A percentile compares a stretch with the other conserved stretches of the same genome.
These are phyloP conservation scores for Sialia sialis DNA, from an alignment of 2,113 vertebrate species.

Conservation along the genomic window DNA sequence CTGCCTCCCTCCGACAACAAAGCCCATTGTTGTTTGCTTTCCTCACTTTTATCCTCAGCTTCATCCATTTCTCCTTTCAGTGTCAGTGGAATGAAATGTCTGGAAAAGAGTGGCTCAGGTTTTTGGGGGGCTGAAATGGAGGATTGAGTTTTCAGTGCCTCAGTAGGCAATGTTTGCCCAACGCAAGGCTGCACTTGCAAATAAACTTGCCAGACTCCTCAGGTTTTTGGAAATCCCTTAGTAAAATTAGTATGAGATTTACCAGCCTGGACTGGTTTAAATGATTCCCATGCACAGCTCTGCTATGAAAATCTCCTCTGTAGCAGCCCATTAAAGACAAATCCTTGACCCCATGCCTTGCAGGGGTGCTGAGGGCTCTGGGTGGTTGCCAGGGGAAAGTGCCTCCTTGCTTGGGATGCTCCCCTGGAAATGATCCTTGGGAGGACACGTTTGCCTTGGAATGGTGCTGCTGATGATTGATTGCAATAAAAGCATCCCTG, in stretches of 20 bases:
- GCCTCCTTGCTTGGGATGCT: background rate
- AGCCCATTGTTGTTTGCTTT: constrained; percentile 73
- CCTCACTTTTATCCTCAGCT: constrained; percentile 65
- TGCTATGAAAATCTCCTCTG: background rate
- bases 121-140: constrained; percentile 6
- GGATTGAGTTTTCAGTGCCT: background rate
- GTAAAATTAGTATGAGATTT: background rate
- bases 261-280: background rate
- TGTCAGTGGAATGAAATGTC: constrained; percentile 54
- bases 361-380: background rate
- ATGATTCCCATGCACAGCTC: background rate
- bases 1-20: constrained; percentile 58
- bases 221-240: background rate
- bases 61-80: constrained; percentile 69
- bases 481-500: background rate
- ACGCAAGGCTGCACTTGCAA: background rate
- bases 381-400: background rate
- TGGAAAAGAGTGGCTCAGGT: constrained; percentile 60
- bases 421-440: background rate
- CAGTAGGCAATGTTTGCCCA: background rate
- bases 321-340: background rate
- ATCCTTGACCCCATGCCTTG: background rate
- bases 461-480: background rate
- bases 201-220: background rate
- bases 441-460: background rate